These are phyloP conservation scores for Dryomyza anilis DNA, from an alignment of 2,888 invertebrate genomes.

Conservation along the genomic window DNA sequence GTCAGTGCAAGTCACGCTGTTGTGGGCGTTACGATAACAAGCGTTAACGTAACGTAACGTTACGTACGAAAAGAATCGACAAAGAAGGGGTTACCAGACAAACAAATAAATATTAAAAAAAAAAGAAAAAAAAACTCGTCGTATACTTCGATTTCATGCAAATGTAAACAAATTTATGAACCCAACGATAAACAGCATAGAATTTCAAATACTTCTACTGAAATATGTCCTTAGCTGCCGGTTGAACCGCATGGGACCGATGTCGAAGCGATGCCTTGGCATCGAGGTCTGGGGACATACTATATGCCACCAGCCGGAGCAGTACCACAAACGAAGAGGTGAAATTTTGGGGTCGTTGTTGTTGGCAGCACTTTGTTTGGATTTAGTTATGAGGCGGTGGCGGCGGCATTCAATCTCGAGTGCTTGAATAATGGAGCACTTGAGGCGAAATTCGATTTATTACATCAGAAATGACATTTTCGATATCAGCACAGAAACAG, in stretches of 20 bases:
- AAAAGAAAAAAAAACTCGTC: no score
- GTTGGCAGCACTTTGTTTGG: background rate
- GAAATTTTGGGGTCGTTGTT: no score
- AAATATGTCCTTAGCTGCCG: background rate
- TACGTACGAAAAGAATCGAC: background rate
- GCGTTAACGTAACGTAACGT: no score
- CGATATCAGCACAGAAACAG: conserved; percentile 11
- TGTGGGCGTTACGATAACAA: no score
- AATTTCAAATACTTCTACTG: background rate
- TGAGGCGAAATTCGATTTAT: conserved; percentile 19
- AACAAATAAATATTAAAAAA: no score
- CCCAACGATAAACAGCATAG: background rate
- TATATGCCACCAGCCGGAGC: no score
- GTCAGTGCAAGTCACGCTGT: no score
- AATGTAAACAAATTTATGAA: background rate
- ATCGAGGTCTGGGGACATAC: no score
- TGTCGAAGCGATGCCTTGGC: no score
- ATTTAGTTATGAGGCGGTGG: background rate
- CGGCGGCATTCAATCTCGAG: background rate
- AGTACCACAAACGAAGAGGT: no score
- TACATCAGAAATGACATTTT: conserved; percentile 8
- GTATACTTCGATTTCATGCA: background rate
- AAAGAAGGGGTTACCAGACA: no score
- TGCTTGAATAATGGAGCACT: conserved; percentile 17
- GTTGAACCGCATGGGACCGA: no score